Evolutionary conservation across 2,113 vertebrate genomes (phyloP).

Genomic region (Psilopogon haemacephalus): DNA sequence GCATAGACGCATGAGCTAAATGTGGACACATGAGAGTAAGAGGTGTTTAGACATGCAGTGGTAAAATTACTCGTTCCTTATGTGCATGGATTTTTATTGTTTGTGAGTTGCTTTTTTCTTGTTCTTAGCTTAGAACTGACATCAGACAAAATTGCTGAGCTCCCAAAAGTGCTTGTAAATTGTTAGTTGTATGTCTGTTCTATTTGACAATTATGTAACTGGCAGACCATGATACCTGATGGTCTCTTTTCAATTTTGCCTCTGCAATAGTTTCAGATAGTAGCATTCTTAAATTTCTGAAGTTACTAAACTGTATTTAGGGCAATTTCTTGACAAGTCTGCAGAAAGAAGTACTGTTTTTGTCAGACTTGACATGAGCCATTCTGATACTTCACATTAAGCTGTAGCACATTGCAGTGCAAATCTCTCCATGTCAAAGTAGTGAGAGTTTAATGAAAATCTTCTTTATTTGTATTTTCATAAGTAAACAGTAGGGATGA

Average conservation of each 20-base stretch:
- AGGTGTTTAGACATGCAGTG: neutral
- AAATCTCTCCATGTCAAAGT: neutral
- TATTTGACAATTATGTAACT: neutral
- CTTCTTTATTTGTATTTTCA: too few relatives aligned
- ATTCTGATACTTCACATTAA: neutral
- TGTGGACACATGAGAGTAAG: neutral
- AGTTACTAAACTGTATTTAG: neutral
- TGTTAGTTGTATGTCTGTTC: neutral
- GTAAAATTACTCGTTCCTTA: neutral
- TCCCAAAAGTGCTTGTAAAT: neutral
- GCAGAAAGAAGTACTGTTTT: neutral
- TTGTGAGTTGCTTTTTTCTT: neutral
- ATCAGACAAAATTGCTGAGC: neutral
- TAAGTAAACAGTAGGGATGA: too few relatives aligned
- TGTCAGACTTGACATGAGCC: neutral
- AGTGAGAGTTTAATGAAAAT: neutral
- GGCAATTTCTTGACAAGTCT: neutral
- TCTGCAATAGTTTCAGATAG: neutral
- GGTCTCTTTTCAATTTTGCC: neutral
- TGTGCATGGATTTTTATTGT: neutral
- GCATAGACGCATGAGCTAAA: neutral
- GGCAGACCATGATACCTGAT: neutral
- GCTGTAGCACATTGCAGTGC: neutral
- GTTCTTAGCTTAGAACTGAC: neutral
- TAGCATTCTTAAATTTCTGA: neutral